Evolutionary conservation across 2,113 vertebrate genomes (phyloP), one percentile per base, ranked within the genome.

Genomic region (Cyprinodon tularosa): DNA sequence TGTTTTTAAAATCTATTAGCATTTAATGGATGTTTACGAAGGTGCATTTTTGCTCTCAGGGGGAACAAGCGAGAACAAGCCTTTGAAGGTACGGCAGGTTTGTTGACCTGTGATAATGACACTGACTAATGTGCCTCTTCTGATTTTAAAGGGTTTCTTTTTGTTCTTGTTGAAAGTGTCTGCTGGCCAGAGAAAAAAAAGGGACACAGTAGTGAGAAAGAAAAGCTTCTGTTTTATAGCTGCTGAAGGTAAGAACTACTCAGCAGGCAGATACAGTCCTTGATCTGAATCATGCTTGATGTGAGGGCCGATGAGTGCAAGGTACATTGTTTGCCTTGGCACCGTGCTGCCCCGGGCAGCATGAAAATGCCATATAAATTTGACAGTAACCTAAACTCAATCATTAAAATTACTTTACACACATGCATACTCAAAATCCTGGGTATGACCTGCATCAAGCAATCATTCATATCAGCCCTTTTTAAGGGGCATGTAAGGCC

Each of bases 291-390:
- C 17, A n/a, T 57, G 50, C 20, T 57, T 57, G 5, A 57, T 57
- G 17, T n/a, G 50, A 57, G 50, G 50, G 50, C 7, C 8, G 1
- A 1, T 72, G 66, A 72, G 62, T 65, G 29, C 38, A 39, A 64
- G 62, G 62, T 74, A 40, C 68, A 71, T 82, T 14, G 11, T 71
- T 81, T 67, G 71, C 53, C 61, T 12, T 10, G 3, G 13, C 70
- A 45, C 73, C 36, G 48, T 67, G 44, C 62, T 29, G 57, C 63
- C 66, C 61, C 1, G 67, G 72, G 62, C 57, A 17, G 65, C 71
- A 66, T 81, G 63, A 76, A 72, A 83, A 76, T 10, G 17, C 74
- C 45, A 74, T 81, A 69, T 72, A 70, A 64, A 75, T 64, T 17
- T 4, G 42, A 48, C 3, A 62, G 72, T 37, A 67, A 50, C 38